Base-by-base conservation (phyloP, 1,140 invertebrate genomes). In the Achatina immaculata region DNA sequence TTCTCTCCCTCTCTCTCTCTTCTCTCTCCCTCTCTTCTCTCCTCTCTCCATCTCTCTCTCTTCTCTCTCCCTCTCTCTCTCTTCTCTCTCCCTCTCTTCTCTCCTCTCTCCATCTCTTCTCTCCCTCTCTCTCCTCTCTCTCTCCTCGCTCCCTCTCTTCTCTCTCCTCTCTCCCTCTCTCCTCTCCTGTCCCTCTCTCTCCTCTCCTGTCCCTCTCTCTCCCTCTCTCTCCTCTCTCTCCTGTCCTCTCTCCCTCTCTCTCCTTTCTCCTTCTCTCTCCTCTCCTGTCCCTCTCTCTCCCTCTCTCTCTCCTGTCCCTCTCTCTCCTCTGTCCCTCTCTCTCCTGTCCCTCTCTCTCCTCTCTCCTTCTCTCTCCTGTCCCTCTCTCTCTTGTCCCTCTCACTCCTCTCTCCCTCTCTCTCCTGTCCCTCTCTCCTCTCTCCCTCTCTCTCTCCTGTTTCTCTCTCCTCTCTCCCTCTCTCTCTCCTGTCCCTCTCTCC, bases 201-300 rank as follows among this genome's bases (percentile, higher is more conserved):
- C 11, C 31, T 34, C 19, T 11, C 65, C 28, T 19, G 14, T 19
- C 9, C 19, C 9, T 11, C 11, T 66, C 31, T 19, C 11, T n/a
- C n/a, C n/a, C n/a, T n/a, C n/a, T n/a, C n/a, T n/a, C n/a, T n/a
- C n/a, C n/a, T n/a, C n/a, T n/a, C n/a, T n/a, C n/a, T n/a, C n/a
- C n/a, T n/a, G n/a, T n/a, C n/a, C n/a, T n/a, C n/a, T n/a, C n/a
- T n/a, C n/a, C 28, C 9, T 19, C 31, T 66, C 31, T 19, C 65
- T 66, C 65, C 11, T 19, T 66, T 66, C 31, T 31, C 31, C 65
- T 66, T 66, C 28, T 66, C 65, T 66, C 28, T 66, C 65, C 31
- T 28, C 31, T 34, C 31, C n/a, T n/a, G n/a, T n/a, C n/a, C n/a
- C n/a, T n/a, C n/a, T n/a, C n/a, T n/a, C n/a, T n/a, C n/a, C n/a